A percentile compares a stretch with the other conserved stretches of the same genome.
Conservation (phyloP, 2,113 vertebrate genomes). For the Chionodraco myersi region DNA sequence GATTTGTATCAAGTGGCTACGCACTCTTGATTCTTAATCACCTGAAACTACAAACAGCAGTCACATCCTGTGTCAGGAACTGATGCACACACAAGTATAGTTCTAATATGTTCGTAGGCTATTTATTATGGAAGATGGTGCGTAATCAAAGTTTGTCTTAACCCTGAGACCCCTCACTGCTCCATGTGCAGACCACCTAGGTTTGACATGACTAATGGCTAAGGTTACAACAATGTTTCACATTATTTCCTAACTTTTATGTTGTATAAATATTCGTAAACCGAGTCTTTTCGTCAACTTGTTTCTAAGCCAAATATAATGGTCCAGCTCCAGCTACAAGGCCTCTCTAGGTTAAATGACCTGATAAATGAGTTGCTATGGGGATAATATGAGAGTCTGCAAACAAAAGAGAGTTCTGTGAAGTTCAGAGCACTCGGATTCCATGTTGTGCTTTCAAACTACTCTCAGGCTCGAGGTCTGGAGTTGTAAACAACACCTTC, state of each 20-base stretch:
- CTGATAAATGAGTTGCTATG: slow-evolving; percentile 50
- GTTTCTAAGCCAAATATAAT: slow-evolving; percentile 31
- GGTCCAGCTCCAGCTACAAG: slow-evolving; percentile 14
- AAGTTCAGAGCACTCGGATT: slow-evolving; percentile 30
- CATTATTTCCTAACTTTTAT: neutral
- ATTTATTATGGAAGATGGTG: slow-evolving; percentile 3
- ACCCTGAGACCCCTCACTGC: no score
- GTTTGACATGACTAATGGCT: neutral
- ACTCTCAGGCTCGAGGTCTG: slow-evolving; percentile 41
- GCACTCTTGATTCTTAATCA: slow-evolving; percentile 59
- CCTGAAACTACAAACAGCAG: slow-evolving; percentile 63
- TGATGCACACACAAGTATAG: neutral
- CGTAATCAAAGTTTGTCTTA: neutral
- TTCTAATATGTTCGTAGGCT: neutral
- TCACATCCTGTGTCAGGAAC: slow-evolving; percentile 38
- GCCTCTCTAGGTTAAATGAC: slow-evolving; percentile 39
- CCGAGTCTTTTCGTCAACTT: slow-evolving; percentile 11
- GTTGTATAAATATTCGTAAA: neutral
- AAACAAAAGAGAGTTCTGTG: slow-evolving; percentile 30
- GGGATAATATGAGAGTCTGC: slow-evolving; percentile 41
- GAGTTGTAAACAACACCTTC: slow-evolving; percentile 46
- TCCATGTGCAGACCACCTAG: neutral
- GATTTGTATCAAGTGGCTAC: slow-evolving; percentile 49
- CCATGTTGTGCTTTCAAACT: slow-evolving; percentile 7
- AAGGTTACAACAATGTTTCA: neutral